These are phyloP conservation scores for Poeciliopsis paucimaculata DNA, from an alignment of 2,797 vertebrate genomes.

Conservation along the genomic window DNA sequence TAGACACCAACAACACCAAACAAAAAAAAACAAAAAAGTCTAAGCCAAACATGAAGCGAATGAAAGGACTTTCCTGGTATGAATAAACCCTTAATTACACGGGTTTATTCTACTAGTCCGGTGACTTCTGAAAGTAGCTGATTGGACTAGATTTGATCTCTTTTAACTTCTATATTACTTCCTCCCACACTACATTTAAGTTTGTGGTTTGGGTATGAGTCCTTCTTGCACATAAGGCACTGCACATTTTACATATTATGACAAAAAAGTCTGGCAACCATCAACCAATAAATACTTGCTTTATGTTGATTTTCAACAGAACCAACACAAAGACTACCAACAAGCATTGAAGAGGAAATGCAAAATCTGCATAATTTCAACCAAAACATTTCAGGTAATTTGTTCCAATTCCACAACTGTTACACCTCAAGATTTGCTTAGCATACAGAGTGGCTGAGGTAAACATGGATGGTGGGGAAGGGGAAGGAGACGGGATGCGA, in stretches of 20 bases:
- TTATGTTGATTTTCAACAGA: neutral
- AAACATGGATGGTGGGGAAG: constrained; percentile 50
- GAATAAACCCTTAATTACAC: neutral
- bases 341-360: constrained; percentile 16
- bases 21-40: too few relatives aligned
- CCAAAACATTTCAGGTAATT: constrained; percentile 31
- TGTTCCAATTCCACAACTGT: constrained; percentile 36
- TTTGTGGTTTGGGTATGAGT: neutral
- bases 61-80: too few relatives aligned
- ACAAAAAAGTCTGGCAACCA: neutral
- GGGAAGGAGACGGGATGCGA: constrained; percentile 25
- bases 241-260: neutral
- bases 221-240: neutral
- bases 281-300: neutral
- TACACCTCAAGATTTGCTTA: constrained; percentile 86
- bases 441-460: constrained; percentile 87
- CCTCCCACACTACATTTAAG: neutral
- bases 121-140: neutral
- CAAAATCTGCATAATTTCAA: constrained; percentile 30
- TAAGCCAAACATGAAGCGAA: too few relatives aligned
- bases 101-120: too few relatives aligned
- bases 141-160: neutral
- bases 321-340: constrained; percentile 11
- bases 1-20: too few relatives aligned
- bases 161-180: neutral